Evolutionary conservation across 2,113 vertebrate species (phyloP).

Genomic region (Leiothrix lutea): DNA sequence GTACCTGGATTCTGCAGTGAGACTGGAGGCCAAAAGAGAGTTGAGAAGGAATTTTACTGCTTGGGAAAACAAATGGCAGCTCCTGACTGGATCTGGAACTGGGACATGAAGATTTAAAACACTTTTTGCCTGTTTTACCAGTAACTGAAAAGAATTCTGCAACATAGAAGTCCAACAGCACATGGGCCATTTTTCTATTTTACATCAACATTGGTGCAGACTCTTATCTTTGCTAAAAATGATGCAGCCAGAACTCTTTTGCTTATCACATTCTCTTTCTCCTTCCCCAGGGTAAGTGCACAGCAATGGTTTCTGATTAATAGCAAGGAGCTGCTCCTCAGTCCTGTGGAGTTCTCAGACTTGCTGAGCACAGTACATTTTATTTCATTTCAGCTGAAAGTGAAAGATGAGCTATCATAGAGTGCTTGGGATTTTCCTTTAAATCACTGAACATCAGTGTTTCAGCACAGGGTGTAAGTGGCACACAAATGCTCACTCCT

Average conservation of each 20-base stretch:
- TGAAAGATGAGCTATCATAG: neutral
- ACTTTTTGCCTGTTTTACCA: neutral
- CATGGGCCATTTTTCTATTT: neutral
- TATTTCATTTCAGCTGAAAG: slow-evolving; percentile 1
- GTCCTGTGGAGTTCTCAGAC: neutral
- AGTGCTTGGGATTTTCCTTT: neutral
- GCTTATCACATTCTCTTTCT: neutral
- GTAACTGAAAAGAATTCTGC: neutral
- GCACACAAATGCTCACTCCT: neutral
- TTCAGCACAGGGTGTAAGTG: neutral
- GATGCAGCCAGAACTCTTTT: neutral
- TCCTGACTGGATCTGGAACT: neutral
- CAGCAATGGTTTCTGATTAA: slow-evolving; percentile 18
- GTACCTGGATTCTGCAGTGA: neutral
- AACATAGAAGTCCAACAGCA: neutral
- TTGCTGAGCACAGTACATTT: slow-evolving; percentile 10
- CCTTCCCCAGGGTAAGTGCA: neutral
- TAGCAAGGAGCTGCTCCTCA: neutral
- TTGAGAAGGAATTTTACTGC: neutral
- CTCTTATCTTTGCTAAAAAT: neutral
- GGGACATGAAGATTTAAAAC: neutral
- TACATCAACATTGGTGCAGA: neutral
- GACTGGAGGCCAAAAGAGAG: neutral
- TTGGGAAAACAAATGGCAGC: neutral
- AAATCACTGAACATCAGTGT: neutral